These are phyloP conservation scores for Todus mexicanus DNA, from an alignment of 2,797 vertebrate genomes.

Conservation along the genomic window DNA sequence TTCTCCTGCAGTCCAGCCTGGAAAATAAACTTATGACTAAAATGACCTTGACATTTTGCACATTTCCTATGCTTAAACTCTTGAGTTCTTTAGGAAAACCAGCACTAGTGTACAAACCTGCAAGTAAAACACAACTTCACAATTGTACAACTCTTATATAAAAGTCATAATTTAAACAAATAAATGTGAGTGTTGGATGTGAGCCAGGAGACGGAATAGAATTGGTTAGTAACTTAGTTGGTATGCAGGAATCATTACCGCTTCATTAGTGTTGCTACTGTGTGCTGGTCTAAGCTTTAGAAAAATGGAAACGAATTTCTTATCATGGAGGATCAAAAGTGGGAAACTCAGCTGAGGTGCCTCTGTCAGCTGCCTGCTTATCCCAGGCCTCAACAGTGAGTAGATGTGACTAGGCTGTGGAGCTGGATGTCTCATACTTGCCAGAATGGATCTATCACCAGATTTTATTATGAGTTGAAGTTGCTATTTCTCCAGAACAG, in stretches of 20 bases:
- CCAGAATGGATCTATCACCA: neutral
- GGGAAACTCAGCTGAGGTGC: neutral
- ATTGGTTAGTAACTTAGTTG: neutral
- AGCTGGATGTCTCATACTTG: neutral
- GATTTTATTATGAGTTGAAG: neutral
- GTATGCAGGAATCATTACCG: neutral
- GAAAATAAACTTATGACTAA: constrained; percentile 35
- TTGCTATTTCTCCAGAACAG: neutral
- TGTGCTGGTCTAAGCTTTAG: neutral
- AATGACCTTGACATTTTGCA: constrained; percentile 16
- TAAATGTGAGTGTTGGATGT: neutral
- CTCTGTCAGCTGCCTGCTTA: neutral
- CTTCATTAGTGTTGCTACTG: rapidly evolving
- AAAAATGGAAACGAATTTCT: neutral
- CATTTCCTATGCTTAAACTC: neutral
- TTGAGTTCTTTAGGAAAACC: constrained; percentile 24
- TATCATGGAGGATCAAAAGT: neutral
- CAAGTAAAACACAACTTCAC: neutral
- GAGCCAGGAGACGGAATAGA: neutral
- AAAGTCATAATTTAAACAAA: neutral
- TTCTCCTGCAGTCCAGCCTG: constrained; percentile 29
- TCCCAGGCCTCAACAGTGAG: neutral
- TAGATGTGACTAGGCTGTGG: neutral
- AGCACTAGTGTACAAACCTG: neutral
- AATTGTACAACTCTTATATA: neutral